A percentile compares a stretch with the other conserved stretches of the same genome.
Conservation (phyloP, 2,797 vertebrate genomes). For the Peromyscus attwateri region DNA sequence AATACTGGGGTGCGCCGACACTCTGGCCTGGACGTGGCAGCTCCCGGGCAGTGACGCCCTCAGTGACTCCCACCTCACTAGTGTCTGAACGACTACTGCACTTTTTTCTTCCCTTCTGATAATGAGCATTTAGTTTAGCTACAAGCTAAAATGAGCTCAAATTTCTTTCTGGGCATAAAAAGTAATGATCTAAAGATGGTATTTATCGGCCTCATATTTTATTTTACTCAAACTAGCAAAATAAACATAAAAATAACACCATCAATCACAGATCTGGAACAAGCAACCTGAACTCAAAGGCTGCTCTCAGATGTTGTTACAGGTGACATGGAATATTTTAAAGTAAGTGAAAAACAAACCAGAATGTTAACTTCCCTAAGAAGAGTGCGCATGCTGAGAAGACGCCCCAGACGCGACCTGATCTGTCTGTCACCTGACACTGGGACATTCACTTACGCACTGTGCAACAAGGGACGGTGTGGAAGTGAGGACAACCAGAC, state of each 20-base stretch:
- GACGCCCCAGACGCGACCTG: not conserved
- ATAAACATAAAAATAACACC: constrained; percentile 34
- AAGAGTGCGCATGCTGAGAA: constrained; percentile 7
- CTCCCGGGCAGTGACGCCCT: not conserved
- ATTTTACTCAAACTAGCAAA: constrained; percentile 36
- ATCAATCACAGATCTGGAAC: constrained; percentile 21
- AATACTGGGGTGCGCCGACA: not conserved
- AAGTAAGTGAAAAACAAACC: not conserved
- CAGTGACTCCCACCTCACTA: not conserved
- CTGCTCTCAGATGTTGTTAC: not conserved
- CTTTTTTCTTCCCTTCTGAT: constrained; percentile 22
- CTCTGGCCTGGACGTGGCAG: constrained; percentile 16
- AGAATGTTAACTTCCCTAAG: constrained; percentile 51
- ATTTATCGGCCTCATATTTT: constrained; percentile 31
- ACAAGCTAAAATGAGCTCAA: constrained; percentile 37
- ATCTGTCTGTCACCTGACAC: not conserved
- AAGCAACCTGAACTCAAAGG: constrained; percentile 16
- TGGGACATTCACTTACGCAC: not conserved
- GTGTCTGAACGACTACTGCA: not conserved
- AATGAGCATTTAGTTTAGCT: constrained; percentile 23
- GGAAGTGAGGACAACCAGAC: constrained; percentile 10
- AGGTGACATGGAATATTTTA: constrained; percentile 47
- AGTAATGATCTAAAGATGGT: constrained; percentile 58
- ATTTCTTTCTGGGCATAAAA: too few species aligned
- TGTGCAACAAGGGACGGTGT: not conserved